Evolutionary conservation across 2,113 vertebrate genomes (phyloP).

Genomic region (Dicrurus megarhynchus): DNA sequence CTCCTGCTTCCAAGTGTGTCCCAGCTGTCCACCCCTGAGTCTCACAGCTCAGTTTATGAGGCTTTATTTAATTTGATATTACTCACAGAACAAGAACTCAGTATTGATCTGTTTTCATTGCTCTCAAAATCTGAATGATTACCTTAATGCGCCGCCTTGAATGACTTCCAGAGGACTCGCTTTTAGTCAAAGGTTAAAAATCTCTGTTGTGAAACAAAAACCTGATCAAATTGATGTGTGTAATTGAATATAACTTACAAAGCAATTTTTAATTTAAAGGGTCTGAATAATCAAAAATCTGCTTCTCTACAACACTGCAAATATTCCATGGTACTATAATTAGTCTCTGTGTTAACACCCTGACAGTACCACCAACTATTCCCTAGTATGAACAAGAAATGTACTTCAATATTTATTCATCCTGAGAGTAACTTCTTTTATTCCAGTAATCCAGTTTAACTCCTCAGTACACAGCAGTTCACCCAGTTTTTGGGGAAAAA

Average conservation of each 20-base stretch:
- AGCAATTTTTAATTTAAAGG: background rate
- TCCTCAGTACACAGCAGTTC: background rate
- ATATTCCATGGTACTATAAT: background rate
- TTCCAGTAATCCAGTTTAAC: background rate
- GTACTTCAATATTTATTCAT: background rate
- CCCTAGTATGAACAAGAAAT: background rate
- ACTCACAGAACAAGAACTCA: background rate
- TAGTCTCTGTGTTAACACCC: background rate
- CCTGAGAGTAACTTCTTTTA: background rate
- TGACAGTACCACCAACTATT: background rate
- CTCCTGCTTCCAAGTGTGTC: background rate
- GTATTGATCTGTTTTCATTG: background rate
- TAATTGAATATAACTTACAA: background rate
- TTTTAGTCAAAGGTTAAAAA: background rate
- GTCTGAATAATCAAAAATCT: background rate
- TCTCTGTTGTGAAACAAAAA: background rate
- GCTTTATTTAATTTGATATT: background rate
- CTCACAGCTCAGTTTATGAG: background rate
- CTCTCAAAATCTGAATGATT: background rate
- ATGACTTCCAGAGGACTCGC: background rate
- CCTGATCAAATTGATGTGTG: background rate
- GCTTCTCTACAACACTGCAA: background rate
- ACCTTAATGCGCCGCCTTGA: background rate
- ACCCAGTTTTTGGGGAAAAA: background rate
- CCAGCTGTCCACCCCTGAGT: background rate